Conservation (phyloP, 1,140 invertebrate species). For the Tetramorium simillimum region DNA sequence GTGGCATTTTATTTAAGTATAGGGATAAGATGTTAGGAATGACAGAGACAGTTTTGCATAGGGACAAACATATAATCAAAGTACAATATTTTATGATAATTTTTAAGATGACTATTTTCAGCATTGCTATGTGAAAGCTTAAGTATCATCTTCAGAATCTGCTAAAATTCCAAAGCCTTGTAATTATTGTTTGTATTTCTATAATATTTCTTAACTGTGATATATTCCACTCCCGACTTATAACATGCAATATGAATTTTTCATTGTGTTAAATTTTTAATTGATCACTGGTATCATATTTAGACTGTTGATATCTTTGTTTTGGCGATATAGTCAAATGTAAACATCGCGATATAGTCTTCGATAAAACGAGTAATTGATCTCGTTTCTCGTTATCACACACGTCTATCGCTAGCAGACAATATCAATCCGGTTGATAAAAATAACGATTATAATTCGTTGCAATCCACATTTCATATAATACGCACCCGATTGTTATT, state of each 20-base stretch:
- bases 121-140: too few species aligned
- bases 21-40: too few species aligned
- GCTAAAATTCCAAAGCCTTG: too few species aligned
- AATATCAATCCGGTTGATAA: conserved; percentile 60
- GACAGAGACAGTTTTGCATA: too few species aligned
- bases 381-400: conserved; percentile 66
- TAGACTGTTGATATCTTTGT: background rate
- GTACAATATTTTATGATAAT: too few species aligned
- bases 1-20: too few species aligned
- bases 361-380: conserved; percentile 61
- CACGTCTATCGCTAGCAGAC: conserved; percentile 17
- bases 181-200: too few species aligned
- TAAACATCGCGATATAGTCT: conserved; percentile 9
- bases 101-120: too few species aligned
- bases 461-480: background rate
- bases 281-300: background rate
- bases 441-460: conserved; percentile 56
- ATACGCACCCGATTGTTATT: background rate
- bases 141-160: too few species aligned
- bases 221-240: too few species aligned
- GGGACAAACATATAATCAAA: too few species aligned
- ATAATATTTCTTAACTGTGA: too few species aligned
- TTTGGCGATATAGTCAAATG: background rate
- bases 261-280: background rate
- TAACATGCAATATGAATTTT: background rate